Evolutionary conservation across 2,888 invertebrate species (phyloP), one percentile per base, ranked within the genome.

Genomic region (Sesamia inferens): DNA sequence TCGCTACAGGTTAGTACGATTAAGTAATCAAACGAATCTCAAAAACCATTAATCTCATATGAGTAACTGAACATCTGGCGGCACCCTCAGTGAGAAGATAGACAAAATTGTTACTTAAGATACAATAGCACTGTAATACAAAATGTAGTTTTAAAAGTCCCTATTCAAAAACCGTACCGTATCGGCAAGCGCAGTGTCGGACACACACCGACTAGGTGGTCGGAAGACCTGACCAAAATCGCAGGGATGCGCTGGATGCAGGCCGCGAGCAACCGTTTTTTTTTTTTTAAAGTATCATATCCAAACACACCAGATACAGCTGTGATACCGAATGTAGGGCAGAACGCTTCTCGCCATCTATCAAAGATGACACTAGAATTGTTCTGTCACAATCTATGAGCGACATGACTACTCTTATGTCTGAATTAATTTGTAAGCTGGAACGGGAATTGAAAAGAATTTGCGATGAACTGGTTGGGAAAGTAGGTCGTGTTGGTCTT

Each of bases 271-370:
- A n/a, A n/a, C n/a, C n/a, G n/a, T n/a, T n/a, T n/a, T n/a, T n/a
- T n/a, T n/a, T n/a, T n/a, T n/a, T n/a, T n/a, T n/a, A 62, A 54
- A 64, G 58, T 64, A 13, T 39, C 63, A 24, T 8, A 10, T 59
- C 22, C 47, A 54, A 76, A 74, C 54, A n/a, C 39, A 14, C 19
- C 44, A 13, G 14, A 24, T 24, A n/a, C n/a, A 59, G 75, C 81
- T 75, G 82, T 82, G 79, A 79, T 82, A 86, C 81, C 81, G 81
- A 85, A 90, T 90, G 81, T 88, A 86, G 82, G 82, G 84, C 82
- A 81, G 78, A 76, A 81, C 83, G 63, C 24, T 63, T 39, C 74
- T 47, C 48, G 81, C 81, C 79, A 86, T 81, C 72, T 75, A 81
- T 54, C 69, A 68, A 71, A 85, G 84, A 87, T 88, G 78, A 71